Evolutionary conservation across 2,888 invertebrate genomes (phyloP).

Genomic region (Parnassius orleans): DNA sequence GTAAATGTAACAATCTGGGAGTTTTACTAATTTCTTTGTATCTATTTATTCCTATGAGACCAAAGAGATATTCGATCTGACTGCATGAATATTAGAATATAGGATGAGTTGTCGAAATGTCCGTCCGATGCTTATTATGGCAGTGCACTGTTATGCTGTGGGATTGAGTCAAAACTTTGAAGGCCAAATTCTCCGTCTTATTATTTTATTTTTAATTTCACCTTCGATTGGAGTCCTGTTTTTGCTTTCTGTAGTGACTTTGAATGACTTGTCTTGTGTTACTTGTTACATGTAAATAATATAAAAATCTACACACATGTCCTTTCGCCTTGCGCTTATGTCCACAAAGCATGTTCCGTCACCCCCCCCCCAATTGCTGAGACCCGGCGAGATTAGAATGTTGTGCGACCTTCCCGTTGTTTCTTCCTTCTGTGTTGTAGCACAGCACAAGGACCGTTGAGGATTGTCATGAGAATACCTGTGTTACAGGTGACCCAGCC

Average conservation of each 20-base stretch:
- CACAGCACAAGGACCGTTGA: constrained; percentile 21
- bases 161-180: neutral
- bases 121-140: constrained; percentile 10
- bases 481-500: constrained; percentile 72
- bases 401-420: neutral
- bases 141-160: constrained; percentile 9
- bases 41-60: constrained; percentile 17
- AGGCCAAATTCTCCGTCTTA: neutral
- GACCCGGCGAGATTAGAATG: constrained; percentile 1
- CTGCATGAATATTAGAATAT: constrained; percentile 15
- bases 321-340: constrained; percentile 1
- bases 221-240: neutral
- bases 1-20: too few species aligned
- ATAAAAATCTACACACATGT: neutral
- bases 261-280: constrained; percentile 1
- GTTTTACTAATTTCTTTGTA: constrained; percentile 2
- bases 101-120: constrained; percentile 6
- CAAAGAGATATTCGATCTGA: neutral
- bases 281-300: neutral
- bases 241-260: constrained; percentile 13
- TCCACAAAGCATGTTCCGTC: constrained; percentile 14
- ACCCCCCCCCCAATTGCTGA: constrained; percentile 3
- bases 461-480: constrained; percentile 48
- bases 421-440: constrained; percentile 2
- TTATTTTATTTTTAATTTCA: neutral